Percentiles rank a stretch among this genome's conserved stretches.
These are phyloP conservation scores for Antedon mediterranea DNA, from an alignment of 53 echinoderm and acorn worm genomes.

Conservation along the genomic window DNA sequence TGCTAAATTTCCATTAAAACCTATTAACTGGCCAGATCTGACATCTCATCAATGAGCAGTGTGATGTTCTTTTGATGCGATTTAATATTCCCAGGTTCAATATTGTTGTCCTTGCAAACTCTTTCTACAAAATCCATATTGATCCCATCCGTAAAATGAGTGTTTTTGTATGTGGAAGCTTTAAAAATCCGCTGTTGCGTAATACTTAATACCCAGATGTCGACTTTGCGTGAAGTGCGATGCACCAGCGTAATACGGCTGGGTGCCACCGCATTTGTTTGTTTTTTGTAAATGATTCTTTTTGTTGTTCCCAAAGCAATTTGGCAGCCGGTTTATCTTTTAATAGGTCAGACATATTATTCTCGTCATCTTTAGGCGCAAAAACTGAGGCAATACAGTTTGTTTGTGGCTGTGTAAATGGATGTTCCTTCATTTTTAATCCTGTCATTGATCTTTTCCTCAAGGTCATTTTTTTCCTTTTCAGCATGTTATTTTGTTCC, in stretches of 20 bases:
- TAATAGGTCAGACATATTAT: no score
- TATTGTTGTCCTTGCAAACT: neutral
- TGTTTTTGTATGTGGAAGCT: conserved; percentile 4
- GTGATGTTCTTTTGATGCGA: conserved; percentile 10
- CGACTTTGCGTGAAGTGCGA: conserved; percentile 15
- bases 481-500: no score
- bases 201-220: conserved; percentile 4
- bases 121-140: neutral
- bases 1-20: conserved; percentile 11
- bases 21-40: conserved; percentile 17
- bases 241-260: conserved; percentile 13
- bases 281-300: neutral
- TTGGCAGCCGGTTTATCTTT: no score
- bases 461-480: no score
- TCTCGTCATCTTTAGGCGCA: no score
- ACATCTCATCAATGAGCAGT: conserved; percentile 26
- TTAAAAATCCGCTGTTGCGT: conserved; percentile 5
- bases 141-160: conserved; percentile 23
- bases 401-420: no score
- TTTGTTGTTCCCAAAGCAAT: conserved; percentile 30
- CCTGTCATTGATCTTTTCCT: no score
- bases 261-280: conserved; percentile 38
- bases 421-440: no score
- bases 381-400: no score
- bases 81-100: neutral